phyloP scores from a whole-genome alignment of 1,140 invertebrate genomes.

The Drosophila ercepeae region DNA sequence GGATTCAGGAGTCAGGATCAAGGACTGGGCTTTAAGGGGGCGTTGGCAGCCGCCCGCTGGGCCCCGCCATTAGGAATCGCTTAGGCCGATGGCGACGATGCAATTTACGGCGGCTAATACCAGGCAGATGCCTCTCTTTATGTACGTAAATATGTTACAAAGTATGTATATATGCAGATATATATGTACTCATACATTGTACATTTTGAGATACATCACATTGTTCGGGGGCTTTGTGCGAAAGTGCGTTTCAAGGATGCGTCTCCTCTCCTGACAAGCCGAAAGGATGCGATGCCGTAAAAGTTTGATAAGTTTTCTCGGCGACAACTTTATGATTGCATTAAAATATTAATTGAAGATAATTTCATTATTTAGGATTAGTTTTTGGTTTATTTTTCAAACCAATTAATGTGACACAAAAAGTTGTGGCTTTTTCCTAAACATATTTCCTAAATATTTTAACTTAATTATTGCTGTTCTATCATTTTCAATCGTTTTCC shows the following conservation, averaged over 20 bases:
- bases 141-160: background rate
- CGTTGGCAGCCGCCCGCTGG: conserved; percentile 16
- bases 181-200: background rate
- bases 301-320: background rate
- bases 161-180: background rate
- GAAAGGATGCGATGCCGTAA: conserved; percentile 4
- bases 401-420: background rate
- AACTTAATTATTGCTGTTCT: too few relatives aligned
- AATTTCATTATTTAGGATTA: background rate
- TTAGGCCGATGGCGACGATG: conserved; percentile 65
- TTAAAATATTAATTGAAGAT: background rate
- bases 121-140: conserved; percentile 27
- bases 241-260: conserved; percentile 11
- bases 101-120: conserved; percentile 58
- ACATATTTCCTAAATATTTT: too few relatives aligned
- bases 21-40: background rate
- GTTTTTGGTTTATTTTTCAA: background rate
- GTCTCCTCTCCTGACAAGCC: background rate
- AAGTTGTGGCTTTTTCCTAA: too few relatives aligned
- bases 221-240: background rate
- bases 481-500: too few relatives aligned
- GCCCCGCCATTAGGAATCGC: conserved; percentile 75
- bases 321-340: background rate
- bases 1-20: background rate
- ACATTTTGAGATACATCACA: conserved; percentile 1